phyloP scores from a whole-genome alignment of 2,797 vertebrate genomes.

The Propithecus deckenii region DNA sequence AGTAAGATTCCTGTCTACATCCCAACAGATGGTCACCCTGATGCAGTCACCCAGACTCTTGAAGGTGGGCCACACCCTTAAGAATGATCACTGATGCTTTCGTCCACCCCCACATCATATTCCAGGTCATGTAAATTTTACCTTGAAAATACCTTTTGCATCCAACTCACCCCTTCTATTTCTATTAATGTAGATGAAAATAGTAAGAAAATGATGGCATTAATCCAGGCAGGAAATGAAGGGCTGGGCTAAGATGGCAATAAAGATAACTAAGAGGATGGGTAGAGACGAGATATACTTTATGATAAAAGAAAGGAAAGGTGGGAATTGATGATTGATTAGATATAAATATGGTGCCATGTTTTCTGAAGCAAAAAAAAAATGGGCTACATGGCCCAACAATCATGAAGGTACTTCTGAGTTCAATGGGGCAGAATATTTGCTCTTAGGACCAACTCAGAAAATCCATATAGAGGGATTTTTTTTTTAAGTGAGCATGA shows the following conservation, averaged over 20 bases:
- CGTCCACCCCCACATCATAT: neutral
- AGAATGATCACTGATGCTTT: neutral
- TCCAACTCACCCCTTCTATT: neutral
- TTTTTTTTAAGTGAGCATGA: neutral
- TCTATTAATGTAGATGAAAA: neutral
- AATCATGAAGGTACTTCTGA: slow-evolving; percentile 27
- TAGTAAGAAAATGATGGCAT: neutral
- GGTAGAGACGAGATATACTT: neutral
- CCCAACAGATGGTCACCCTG: neutral
- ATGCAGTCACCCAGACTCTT: neutral
- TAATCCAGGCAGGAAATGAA: neutral
- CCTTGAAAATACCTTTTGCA: neutral
- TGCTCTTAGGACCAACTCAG: slow-evolving; percentile 24
- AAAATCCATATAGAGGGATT: slow-evolving; percentile 38
- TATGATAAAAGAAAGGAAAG: neutral
- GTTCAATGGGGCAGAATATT: slow-evolving; percentile 61
- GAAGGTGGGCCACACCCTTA: neutral
- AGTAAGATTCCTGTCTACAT: neutral
- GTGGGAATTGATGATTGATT: neutral
- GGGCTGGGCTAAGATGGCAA: neutral
- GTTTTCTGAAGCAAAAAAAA: slow-evolving; percentile 2
- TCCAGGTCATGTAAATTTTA: neutral
- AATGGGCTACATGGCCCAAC: neutral
- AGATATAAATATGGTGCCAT: neutral
- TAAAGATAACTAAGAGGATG: neutral